phyloP scores from a whole-genome alignment of 2,797 vertebrate genomes.

The Kryptopterus vitreolus region DNA sequence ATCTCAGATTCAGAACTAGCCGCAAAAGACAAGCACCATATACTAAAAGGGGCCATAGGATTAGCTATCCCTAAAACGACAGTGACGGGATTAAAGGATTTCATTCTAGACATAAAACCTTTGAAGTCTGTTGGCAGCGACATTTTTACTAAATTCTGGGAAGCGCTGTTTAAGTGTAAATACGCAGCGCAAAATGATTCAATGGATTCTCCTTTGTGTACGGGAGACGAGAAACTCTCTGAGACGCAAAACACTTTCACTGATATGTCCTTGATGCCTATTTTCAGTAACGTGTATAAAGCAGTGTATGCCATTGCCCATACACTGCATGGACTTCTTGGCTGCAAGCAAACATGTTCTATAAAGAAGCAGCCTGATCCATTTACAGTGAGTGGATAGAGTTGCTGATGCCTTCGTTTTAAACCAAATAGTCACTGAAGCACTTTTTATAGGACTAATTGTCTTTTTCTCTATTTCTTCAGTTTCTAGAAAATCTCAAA shows the following conservation, averaged over 20 bases:
- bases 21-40: constrained; percentile 55
- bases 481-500: constrained; percentile 68
- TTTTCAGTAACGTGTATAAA: constrained; percentile 71
- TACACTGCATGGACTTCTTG: constrained; percentile 64
- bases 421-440: too few relatives aligned
- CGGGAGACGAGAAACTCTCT: constrained; percentile 62
- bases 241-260: constrained; percentile 63
- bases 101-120: constrained; percentile 64
- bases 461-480: neutral
- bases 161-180: constrained; percentile 66
- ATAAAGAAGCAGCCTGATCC: constrained; percentile 57
- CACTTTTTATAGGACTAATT: neutral
- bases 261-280: constrained; percentile 70
- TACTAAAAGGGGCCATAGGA: constrained; percentile 71
- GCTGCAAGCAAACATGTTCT: constrained; percentile 63
- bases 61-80: constrained; percentile 68
- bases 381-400: constrained; percentile 59
- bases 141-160: constrained; percentile 67
- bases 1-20: constrained; percentile 67
- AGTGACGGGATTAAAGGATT: constrained; percentile 66
- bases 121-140: constrained; percentile 56
- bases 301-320: constrained; percentile 72
- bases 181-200: constrained; percentile 28
- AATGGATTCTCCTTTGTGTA: constrained; percentile 51
- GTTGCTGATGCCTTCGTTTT: neutral